phyloP scores from a whole-genome alignment of 2,797 vertebrate species.

The Odontamblyopus rebecca region DNA sequence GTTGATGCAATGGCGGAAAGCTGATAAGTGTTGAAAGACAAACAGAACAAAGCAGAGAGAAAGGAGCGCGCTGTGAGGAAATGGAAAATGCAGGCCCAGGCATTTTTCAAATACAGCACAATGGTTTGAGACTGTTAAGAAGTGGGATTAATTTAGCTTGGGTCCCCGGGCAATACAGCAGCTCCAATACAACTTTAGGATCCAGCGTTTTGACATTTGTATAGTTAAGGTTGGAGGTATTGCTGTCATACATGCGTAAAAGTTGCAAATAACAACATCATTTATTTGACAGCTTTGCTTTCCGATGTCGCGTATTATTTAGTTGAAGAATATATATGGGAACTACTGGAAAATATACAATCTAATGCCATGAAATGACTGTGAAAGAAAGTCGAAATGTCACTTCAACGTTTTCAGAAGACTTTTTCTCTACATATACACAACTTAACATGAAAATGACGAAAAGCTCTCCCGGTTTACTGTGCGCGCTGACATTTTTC shows the following conservation, averaged over 20 bases:
- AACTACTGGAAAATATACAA: no score
- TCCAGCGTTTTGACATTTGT: slow-evolving; percentile 7
- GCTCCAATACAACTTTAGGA: slow-evolving; percentile 11
- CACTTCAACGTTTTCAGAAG: no score
- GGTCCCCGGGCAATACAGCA: slow-evolving; percentile 41
- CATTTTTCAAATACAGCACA: slow-evolving; percentile 43
- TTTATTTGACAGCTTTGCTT: background rate
- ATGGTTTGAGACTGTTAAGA: slow-evolving; percentile 42
- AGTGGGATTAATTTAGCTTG: slow-evolving; percentile 54
- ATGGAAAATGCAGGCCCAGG: slow-evolving; percentile 25
- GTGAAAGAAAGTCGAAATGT: no score
- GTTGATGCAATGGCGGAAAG: slow-evolving; percentile 48
- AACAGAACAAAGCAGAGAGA: slow-evolving; percentile 48
- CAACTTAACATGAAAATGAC: no score
- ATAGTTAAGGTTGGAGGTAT: background rate
- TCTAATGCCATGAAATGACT: no score
- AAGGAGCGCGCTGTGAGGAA: slow-evolving; percentile 7
- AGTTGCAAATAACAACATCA: background rate
- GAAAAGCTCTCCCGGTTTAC: no score
- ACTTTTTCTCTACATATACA: no score
- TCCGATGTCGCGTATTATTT: background rate
- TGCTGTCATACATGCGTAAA: background rate
- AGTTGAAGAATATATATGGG: no score
- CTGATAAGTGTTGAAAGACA: slow-evolving; percentile 57
- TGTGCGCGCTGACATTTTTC: no score